phyloP scores from a whole-genome alignment of 2,888 invertebrate genomes.

The Venusia cambrica region DNA sequence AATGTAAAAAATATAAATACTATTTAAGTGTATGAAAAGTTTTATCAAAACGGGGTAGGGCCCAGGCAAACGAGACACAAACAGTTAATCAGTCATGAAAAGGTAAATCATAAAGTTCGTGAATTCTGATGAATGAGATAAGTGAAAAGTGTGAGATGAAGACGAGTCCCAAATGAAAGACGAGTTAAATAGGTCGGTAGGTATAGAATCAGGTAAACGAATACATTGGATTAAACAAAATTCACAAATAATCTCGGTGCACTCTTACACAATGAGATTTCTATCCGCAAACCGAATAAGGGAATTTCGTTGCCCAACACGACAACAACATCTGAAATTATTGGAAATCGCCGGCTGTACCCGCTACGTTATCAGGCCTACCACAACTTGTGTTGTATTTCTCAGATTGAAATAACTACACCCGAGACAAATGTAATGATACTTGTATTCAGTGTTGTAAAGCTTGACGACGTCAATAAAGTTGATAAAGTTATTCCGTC shows the following conservation, averaged over 20 bases:
- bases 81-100: conserved; percentile 6
- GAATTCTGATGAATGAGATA: no score
- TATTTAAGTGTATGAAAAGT: background rate
- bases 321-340: conserved; percentile 28
- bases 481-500: conserved; percentile 16
- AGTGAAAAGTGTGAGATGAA: no score
- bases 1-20: background rate
- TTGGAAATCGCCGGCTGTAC: conserved; percentile 24
- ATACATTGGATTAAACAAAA: conserved; percentile 10
- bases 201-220: conserved; percentile 5
- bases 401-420: conserved; percentile 22
- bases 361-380: conserved; percentile 26
- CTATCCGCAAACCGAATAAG: conserved; percentile 24
- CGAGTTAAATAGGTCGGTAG: background rate
- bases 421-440: conserved; percentile 23
- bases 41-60: conserved; percentile 5
- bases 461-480: conserved; percentile 21
- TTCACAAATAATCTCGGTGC: conserved; percentile 17
- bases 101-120: conserved; percentile 8
- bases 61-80: conserved; percentile 9
- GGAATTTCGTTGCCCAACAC: conserved; percentile 27
- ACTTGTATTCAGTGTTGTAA: conserved; percentile 14
- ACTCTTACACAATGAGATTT: conserved; percentile 27
- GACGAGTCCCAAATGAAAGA: no score
- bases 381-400: conserved; percentile 21